Evolutionary conservation across 2,113 vertebrate genomes (phyloP).

Genomic region (Taurulus bubalis): DNA sequence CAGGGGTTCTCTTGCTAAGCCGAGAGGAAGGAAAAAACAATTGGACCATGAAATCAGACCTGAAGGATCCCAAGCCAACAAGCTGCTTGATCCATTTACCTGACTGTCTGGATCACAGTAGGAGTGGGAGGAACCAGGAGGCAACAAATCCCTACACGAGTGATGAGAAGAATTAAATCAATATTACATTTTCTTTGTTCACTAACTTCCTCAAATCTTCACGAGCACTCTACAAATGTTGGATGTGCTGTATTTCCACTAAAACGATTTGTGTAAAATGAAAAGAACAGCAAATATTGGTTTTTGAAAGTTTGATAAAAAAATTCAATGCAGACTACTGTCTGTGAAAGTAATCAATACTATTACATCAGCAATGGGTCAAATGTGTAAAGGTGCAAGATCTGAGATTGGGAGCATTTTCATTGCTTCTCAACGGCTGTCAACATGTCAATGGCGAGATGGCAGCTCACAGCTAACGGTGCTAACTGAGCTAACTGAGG

Average conservation of each 20-base stretch:
- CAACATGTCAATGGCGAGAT: too few relatives aligned
- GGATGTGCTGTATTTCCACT: background rate
- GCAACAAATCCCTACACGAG: conserved; percentile 27
- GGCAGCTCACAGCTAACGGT: too few relatives aligned
- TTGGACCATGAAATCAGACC: conserved; percentile 25
- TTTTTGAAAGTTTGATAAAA: background rate
- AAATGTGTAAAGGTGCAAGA: background rate
- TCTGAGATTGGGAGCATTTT: too few relatives aligned
- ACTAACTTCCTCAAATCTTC: background rate
- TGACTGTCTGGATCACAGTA: conserved; percentile 14
- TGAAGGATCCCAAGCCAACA: background rate
- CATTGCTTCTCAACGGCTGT: too few relatives aligned
- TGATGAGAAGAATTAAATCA: conserved; percentile 12
- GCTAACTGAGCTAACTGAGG: too few relatives aligned
- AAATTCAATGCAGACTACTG: background rate
- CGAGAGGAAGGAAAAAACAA: background rate
- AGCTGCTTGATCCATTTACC: conserved; percentile 38
- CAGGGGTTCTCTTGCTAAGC: conserved; percentile 1
- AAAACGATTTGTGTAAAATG: background rate
- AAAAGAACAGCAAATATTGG: background rate
- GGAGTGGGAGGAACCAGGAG: conserved; percentile 1
- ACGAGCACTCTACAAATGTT: background rate
- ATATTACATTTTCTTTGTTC: background rate
- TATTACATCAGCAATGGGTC: background rate
- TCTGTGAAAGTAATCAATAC: background rate